A percentile compares a stretch with the other conserved stretches of the same genome.
Conservation (phyloP, 2,113 vertebrate species). For the Acinonyx jubatus region DNA sequence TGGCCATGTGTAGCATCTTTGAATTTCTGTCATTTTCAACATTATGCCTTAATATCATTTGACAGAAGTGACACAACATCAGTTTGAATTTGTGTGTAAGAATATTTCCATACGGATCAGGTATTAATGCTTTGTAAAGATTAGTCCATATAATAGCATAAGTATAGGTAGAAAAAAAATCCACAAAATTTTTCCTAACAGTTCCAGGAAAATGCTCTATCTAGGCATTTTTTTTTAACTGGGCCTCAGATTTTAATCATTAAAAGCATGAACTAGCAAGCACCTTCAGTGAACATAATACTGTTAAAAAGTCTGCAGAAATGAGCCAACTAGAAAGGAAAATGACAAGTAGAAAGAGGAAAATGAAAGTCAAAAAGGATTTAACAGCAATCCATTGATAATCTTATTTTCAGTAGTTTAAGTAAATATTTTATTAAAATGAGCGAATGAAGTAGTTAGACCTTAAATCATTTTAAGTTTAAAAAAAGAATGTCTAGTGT, state of each 20-base stretch:
- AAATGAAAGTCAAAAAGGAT: not conserved
- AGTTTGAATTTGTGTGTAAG: not conserved
- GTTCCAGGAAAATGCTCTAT: not conserved
- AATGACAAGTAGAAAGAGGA: not conserved
- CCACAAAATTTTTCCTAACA: not conserved
- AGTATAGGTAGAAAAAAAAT: not conserved
- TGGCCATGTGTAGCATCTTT: not conserved
- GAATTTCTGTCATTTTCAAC: not conserved
- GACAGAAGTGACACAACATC: not conserved
- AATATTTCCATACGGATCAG: not conserved
- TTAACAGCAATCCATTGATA: not conserved
- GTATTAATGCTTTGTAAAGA: not conserved
- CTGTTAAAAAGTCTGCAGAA: not conserved
- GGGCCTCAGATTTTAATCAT: not conserved
- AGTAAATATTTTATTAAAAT: not conserved
- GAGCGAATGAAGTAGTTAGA: not conserved
- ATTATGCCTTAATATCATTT: not conserved
- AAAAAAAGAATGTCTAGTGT: not conserved
- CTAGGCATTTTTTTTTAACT: not conserved
- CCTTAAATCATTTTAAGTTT: conserved; percentile 29
- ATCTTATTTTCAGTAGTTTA: not conserved
- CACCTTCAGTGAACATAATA: not conserved
- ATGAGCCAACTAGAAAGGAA: not conserved
- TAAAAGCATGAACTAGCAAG: not conserved
- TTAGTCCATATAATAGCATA: not conserved